Percentiles rank a stretch among this genome's conserved stretches.
Evolutionary conservation across 2,888 invertebrate genomes (phyloP).

Genomic region (Torymus aiolomorphi): DNA sequence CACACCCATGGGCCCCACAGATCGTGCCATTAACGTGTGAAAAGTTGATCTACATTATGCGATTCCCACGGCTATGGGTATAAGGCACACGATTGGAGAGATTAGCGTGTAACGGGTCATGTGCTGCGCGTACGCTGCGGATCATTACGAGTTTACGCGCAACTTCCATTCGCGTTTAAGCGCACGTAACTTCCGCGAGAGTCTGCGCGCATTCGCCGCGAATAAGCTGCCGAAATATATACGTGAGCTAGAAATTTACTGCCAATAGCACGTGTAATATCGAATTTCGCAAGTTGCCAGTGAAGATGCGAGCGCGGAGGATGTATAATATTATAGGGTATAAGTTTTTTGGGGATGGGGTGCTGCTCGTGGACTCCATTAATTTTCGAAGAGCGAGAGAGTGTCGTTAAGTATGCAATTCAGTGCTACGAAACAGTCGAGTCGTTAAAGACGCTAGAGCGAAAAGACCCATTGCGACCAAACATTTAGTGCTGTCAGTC

Average conservation of each 20-base stretch:
- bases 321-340: neutral
- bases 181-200: slow-evolving; percentile 38
- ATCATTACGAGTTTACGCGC: slow-evolving; percentile 49
- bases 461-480: neutral
- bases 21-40: neutral
- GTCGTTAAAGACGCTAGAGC: slow-evolving; percentile 1
- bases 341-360: neutral
- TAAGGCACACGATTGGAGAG: slow-evolving; percentile 17
- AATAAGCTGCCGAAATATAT: neutral
- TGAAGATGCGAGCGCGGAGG: neutral
- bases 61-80: slow-evolving; percentile 10
- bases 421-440: slow-evolving; percentile 4
- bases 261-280: neutral
- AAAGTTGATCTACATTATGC: slow-evolving; percentile 21
- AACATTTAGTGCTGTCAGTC: too few species aligned
- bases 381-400: neutral
- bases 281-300: neutral
- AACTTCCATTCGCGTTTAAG: slow-evolving; percentile 41
- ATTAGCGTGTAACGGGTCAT: slow-evolving; percentile 33
- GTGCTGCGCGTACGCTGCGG: neutral
- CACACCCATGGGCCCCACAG: too few species aligned
- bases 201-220: too few species aligned
- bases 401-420: slow-evolving; percentile 22
- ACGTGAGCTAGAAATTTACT: neutral
- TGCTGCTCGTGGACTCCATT: slow-evolving; percentile 1